Evolutionary conservation across 2,888 invertebrate species (phyloP).

Genomic region (Phragmatobia fuliginosa): DNA sequence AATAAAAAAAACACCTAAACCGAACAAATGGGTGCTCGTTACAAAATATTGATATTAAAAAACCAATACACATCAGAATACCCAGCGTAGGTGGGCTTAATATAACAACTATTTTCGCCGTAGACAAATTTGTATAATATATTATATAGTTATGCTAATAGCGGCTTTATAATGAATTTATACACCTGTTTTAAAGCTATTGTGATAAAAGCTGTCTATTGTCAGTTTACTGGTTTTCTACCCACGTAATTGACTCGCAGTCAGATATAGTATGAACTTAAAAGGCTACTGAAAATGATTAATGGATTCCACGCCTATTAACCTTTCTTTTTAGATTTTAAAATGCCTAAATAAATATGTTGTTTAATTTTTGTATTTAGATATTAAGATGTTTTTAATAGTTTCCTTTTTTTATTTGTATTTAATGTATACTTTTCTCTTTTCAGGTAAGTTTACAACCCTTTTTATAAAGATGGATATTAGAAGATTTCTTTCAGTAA

Average conservation of each 20-base stretch:
- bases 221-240: background rate
- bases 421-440: background rate
- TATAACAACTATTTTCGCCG: slow-evolving; percentile 20
- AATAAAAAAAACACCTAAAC: background rate
- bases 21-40: background rate
- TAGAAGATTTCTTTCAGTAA: background rate
- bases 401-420: background rate
- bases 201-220: slow-evolving; percentile 8
- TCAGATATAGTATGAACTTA: background rate
- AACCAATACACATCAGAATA: background rate
- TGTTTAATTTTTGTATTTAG: background rate
- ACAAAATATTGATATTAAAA: background rate
- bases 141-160: slow-evolving; percentile 26
- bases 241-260: background rate
- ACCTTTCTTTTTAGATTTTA: background rate
- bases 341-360: no score
- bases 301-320: background rate
- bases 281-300: slow-evolving; percentile 5
- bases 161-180: slow-evolving; percentile 18
- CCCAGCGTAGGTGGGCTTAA: slow-evolving; percentile 22
- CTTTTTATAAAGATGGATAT: background rate
- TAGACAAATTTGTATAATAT: slow-evolving; percentile 25
- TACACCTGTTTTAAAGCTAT: slow-evolving; percentile 32
- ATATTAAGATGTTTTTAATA: background rate
- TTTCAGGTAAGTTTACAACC: slow-evolving; percentile 25